Evolutionary conservation across 2,888 invertebrate genomes (phyloP).

Genomic region (Resseliella maxima): DNA sequence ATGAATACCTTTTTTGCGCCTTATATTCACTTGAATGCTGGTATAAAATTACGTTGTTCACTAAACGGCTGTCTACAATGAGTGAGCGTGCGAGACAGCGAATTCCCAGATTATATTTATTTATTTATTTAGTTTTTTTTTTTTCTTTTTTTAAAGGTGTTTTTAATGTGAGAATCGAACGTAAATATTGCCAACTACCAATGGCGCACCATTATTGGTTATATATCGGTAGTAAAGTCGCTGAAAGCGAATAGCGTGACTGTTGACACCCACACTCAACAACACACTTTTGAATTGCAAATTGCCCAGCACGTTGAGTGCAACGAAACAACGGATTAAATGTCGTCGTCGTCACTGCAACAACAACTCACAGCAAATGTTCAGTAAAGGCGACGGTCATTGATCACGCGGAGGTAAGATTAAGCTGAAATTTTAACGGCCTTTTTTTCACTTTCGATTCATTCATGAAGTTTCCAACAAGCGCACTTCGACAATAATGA

Average conservation of each 20-base stretch:
- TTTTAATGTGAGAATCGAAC: conserved; percentile 50
- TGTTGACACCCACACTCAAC: conserved; percentile 53
- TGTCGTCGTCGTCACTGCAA: background rate
- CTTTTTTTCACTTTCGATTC: background rate
- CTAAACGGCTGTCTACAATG: conserved; percentile 34
- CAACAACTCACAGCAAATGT: background rate
- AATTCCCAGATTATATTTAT: background rate
- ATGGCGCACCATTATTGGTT: background rate
- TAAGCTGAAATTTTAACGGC: background rate
- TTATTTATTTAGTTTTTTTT: background rate
- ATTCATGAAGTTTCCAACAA: conserved; percentile 17
- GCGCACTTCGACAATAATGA: conserved; percentile 20
- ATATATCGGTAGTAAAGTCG: conserved; percentile 20
- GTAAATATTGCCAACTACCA: conserved; percentile 30
- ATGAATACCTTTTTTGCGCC: background rate
- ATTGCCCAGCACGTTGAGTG: conserved; percentile 27
- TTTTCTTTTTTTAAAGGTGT: conserved; percentile 8
- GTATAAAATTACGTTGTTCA: conserved; percentile 22
- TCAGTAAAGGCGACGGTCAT: conserved; percentile 1
- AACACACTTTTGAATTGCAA: background rate
- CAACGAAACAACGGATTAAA: conserved; percentile 25
- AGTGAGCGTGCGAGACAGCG: background rate
- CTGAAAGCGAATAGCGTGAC: conserved; percentile 49
- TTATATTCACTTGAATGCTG: background rate
- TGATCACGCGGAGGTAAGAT: conserved; percentile 22